A percentile compares a stretch with the other conserved stretches of the same genome.
Conservation (phyloP, 2,113 vertebrate genomes). For the Sinocyclocheilus anshuiensis region DNA sequence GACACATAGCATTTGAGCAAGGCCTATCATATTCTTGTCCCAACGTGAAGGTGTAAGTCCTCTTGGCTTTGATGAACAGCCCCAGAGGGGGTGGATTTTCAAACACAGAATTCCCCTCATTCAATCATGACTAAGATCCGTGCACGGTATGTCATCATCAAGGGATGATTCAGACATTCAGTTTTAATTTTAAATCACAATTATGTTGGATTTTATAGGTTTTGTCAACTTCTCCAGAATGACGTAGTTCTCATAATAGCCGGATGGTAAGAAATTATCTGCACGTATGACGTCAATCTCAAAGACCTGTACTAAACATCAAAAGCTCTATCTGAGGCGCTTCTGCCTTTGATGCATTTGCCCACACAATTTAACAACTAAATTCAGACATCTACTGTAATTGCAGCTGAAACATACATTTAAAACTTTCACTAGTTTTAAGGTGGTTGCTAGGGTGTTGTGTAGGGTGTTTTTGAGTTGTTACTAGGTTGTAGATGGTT, state of each 20-base stretch:
- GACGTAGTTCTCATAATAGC: background rate
- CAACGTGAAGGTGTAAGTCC: constrained; percentile 58
- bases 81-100: constrained; percentile 55
- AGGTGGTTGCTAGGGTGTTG: background rate
- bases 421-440: background rate
- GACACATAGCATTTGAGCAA: constrained; percentile 54
- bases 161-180: background rate
- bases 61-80: constrained; percentile 50
- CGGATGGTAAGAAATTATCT: background rate
- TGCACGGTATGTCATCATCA: background rate
- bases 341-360: background rate
- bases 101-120: constrained; percentile 9
- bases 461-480: background rate
- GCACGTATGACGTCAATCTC: background rate
- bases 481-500: too few species aligned
- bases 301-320: background rate
- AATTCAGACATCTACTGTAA: background rate
- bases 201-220: background rate
- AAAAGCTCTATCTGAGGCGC: background rate
- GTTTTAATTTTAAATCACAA: background rate
- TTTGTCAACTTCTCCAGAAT: background rate
- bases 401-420: background rate
- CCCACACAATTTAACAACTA: background rate
- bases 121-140: background rate
- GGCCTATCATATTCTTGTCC: constrained; percentile 62